A percentile compares a stretch with the other conserved stretches of the same genome.
phyloP scores from a whole-genome alignment of 2,797 vertebrate genomes.

The Galaxias olidus region DNA sequence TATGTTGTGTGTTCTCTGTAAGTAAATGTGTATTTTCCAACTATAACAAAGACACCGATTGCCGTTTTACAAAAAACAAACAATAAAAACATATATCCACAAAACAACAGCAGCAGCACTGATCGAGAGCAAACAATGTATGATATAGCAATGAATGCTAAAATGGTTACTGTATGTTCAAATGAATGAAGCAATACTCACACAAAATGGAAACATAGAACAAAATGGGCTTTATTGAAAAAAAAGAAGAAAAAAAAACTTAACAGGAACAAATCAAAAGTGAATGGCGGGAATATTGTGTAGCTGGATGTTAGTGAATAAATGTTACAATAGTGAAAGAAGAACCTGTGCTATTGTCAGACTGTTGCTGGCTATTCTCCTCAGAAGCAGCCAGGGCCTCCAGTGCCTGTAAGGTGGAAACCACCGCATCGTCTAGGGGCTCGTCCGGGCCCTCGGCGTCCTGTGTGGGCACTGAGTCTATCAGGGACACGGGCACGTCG shows the following conservation, averaged over 20 bases:
- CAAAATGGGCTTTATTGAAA: constrained; percentile 74
- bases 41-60: neutral
- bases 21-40: neutral
- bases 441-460: constrained; percentile 80
- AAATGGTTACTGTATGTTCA: constrained; percentile 16
- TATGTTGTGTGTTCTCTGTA: too few relatives aligned
- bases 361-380: constrained; percentile 85
- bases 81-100: constrained; percentile 45
- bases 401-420: constrained; percentile 91
- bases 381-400: constrained; percentile 94
- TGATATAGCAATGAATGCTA: constrained; percentile 35
- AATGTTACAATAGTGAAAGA: constrained; percentile 98
- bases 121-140: constrained; percentile 32
- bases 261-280: constrained; percentile 73
- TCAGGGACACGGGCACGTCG: constrained; percentile 96
- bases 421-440: constrained; percentile 85
- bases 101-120: constrained; percentile 42
- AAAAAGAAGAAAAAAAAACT: constrained; percentile 58
- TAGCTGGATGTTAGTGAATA: constrained; percentile 85
- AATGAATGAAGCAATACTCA: constrained; percentile 68
- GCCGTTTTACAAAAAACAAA: constrained; percentile 30
- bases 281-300: constrained; percentile 77
- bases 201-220: constrained; percentile 74
- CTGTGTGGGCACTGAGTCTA: constrained; percentile 90
- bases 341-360: constrained; percentile 98